These are phyloP conservation scores for Xestia xanthographa DNA, from an alignment of 2,888 invertebrate genomes.

Conservation along the genomic window DNA sequence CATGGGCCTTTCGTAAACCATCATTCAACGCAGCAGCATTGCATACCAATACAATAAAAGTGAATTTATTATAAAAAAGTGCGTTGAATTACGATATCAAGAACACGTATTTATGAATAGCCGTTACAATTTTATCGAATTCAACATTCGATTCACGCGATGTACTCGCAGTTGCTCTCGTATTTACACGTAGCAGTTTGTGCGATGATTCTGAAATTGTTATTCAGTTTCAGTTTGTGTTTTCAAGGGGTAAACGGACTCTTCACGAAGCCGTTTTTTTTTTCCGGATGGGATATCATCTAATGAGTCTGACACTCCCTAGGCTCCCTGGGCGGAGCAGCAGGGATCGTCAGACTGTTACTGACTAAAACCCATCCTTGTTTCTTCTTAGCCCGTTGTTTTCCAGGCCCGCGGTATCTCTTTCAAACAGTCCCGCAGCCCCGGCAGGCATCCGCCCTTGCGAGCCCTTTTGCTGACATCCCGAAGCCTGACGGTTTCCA, in stretches of 20 bases:
- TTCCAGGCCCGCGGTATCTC: too few species aligned
- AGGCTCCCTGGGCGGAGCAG: too few species aligned
- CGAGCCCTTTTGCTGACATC: too few species aligned
- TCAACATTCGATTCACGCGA: constrained; percentile 41
- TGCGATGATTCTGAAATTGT: neutral
- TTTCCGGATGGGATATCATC: too few species aligned
- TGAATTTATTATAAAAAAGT: constrained; percentile 28
- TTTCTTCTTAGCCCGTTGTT: too few species aligned
- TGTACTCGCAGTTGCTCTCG: neutral
- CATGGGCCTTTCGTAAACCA: neutral
- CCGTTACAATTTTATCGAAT: constrained; percentile 16
- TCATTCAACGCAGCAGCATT: neutral
- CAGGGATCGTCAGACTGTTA: too few species aligned
- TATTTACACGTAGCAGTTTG: neutral
- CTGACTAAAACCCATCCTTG: too few species aligned
- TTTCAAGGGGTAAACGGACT: neutral
- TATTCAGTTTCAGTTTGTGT: neutral
- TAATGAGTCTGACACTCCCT: too few species aligned
- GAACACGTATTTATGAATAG: constrained; percentile 12
- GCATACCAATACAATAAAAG: constrained; percentile 26
- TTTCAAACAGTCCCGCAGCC: too few species aligned
- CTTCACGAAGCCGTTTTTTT: too few species aligned
- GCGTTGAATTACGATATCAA: constrained; percentile 22
- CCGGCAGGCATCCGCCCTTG: too few species aligned
- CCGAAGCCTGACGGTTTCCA: too few species aligned